Evolutionary conservation across 2,797 vertebrate species (phyloP).

Genomic region (Momotus momota): DNA sequence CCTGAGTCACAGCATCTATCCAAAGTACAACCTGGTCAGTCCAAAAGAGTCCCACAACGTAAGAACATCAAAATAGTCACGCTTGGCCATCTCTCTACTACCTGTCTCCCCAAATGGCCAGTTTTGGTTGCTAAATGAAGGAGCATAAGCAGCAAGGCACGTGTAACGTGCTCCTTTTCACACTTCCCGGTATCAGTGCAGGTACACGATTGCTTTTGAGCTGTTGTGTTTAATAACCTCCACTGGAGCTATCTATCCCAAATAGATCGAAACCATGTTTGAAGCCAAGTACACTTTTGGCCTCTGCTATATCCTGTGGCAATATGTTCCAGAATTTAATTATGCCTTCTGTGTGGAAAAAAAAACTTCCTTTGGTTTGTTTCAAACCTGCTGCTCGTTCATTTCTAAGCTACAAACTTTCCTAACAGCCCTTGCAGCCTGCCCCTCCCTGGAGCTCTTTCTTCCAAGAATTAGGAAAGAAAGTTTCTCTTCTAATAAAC

Average conservation of each 20-base stretch:
- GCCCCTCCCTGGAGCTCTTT: conserved; percentile 2
- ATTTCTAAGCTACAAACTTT: conserved; percentile 1
- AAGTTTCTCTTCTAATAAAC: conserved; percentile 40
- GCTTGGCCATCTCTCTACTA: background rate
- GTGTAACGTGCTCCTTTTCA: fast-evolving
- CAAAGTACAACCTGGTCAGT: background rate
- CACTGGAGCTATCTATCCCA: background rate
- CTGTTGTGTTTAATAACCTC: background rate
- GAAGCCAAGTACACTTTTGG: background rate
- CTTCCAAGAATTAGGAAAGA: conserved; percentile 54
- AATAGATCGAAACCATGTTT: background rate
- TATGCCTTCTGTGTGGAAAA: background rate
- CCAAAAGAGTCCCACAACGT: background rate
- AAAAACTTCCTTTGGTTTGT: conserved; percentile 23
- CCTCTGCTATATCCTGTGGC: background rate
- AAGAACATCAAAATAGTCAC: background rate
- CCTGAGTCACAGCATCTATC: background rate
- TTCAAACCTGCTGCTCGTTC: background rate
- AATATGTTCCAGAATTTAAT: background rate
- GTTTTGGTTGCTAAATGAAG: background rate
- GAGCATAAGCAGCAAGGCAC: background rate
- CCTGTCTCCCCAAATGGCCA: background rate
- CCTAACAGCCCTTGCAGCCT: background rate
- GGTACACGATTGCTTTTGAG: background rate
- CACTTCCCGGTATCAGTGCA: background rate